A percentile compares a stretch with the other conserved stretches of the same genome.
phyloP scores from a whole-genome alignment of 2,113 vertebrate species.

The Kryptolebias marmoratus region DNA sequence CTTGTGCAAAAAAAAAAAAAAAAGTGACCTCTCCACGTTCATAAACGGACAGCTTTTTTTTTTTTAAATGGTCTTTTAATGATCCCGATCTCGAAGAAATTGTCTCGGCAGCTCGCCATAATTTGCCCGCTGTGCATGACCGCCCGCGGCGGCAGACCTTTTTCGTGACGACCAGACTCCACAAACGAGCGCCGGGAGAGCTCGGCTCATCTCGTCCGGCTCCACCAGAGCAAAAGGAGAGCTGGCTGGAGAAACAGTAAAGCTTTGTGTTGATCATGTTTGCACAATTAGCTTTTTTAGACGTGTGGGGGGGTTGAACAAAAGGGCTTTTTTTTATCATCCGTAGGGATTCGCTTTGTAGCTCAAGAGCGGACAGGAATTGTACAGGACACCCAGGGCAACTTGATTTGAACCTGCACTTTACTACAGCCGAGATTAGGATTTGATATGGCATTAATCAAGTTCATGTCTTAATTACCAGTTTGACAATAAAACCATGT shows the following conservation, averaged over 20 bases:
- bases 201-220: constrained; percentile 34
- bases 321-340: constrained; percentile 92
- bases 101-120: constrained; percentile 32
- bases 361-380: constrained; percentile 82
- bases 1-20: constrained; percentile 32
- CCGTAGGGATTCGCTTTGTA: constrained; percentile 81
- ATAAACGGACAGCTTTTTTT: constrained; percentile 45
- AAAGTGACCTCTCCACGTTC: constrained; percentile 63
- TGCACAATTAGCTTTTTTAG: constrained; percentile 84
- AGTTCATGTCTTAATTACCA: constrained; percentile 90
- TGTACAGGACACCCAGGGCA: constrained; percentile 85
- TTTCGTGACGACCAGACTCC: constrained; percentile 26
- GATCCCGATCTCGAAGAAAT: constrained; percentile 32
- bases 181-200: constrained; percentile 12
- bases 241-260: constrained; percentile 24
- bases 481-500: constrained; percentile 90
- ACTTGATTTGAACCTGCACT: constrained; percentile 94
- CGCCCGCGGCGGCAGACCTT: constrained; percentile 39
- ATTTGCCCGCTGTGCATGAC: constrained; percentile 45
- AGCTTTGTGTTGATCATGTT: constrained; percentile 71
- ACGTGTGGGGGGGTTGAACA: constrained; percentile 78
- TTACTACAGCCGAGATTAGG: constrained; percentile 90
- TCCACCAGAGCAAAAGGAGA: constrained; percentile 25
- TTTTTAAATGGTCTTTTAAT: constrained; percentile 35
- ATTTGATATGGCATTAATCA: constrained; percentile 89